Evolutionary conservation across 2,888 invertebrate genomes (phyloP), one percentile per base, ranked within the genome.

Genomic region (Slavum lentiscoides): DNA sequence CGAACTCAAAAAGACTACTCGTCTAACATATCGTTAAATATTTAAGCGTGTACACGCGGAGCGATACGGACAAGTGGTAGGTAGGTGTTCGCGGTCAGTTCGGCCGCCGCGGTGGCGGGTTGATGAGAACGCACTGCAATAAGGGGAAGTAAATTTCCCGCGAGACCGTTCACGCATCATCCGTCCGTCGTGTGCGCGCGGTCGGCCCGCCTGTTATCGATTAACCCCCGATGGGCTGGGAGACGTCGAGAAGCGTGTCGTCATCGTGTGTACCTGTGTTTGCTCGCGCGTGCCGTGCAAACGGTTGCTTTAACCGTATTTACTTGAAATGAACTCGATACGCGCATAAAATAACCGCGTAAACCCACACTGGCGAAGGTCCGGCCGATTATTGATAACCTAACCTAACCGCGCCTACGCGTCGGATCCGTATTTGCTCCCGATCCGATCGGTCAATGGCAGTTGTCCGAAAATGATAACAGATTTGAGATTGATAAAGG

Each of bases 151-250:
- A 66, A 75, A 75, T 75, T 75, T 75, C 66, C 74, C 66, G 58
- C 58, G 74, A 67, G 74, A 58, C 74, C 66, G 58, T 75, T 67
- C 74, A 58, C 23, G 30, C 30, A 4, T 30, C 30, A 4, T 30
- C 30, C 30, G 39, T 75, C 43, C 39, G 74, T 58, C 39, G 30
- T 39, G 11, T 30, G 30, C 30, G 30, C 49, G 49, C 49, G 49
- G 74, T 75, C 67, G 74, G 67, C 23, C 23, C 39, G 8, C 67
- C 66, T 75, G 74, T 4, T 67, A 75, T 75, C 66, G 74, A 75
- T 75, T 75, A 67, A 67, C 55, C 55, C n/a, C n/a, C n/a, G n/a
- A n/a, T n/a, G 11, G 55, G 62, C 39, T 53, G 53, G 21, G 23
- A 19, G 21, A 17, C 64, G 37, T n/a, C 6, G 43, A 6, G 43